Conservation (phyloP, 2,113 vertebrate genomes). For the Pelusios castaneus region DNA sequence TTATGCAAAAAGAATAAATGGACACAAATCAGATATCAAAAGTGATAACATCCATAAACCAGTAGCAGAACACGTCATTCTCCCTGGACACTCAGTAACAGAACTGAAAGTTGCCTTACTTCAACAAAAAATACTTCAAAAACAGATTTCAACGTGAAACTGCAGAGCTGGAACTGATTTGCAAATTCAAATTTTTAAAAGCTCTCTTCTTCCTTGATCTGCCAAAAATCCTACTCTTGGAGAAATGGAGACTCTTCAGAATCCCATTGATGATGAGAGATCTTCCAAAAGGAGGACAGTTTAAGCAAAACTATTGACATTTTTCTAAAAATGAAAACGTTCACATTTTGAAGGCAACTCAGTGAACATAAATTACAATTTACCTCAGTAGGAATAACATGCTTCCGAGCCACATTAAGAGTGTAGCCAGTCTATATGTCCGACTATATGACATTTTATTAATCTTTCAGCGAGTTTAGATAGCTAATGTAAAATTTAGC, state of each 20-base stretch:
- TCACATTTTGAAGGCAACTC: constrained; percentile 48
- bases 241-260: background rate
- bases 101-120: too few species aligned
- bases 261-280: background rate
- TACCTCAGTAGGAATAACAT: constrained; percentile 60
- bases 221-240: background rate
- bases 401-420: constrained; percentile 45
- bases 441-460: constrained; percentile 56
- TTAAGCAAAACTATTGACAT: background rate
- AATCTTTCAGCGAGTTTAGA: constrained; percentile 64
- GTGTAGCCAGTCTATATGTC: constrained; percentile 39
- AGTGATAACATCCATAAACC: too few species aligned
- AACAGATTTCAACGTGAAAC: too few species aligned
- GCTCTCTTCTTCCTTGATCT: too few species aligned
- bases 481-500: constrained; percentile 44
- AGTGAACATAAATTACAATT: constrained; percentile 55
- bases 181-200: too few species aligned
- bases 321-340: constrained; percentile 40
- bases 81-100: too few species aligned
- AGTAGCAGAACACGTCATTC: too few species aligned
- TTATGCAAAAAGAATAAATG: too few species aligned
- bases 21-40: too few species aligned
- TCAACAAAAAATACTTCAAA: too few species aligned
- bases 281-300: constrained; percentile 16
- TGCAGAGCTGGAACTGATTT: too few species aligned